phyloP scores from a whole-genome alignment of 2,888 invertebrate species.

The Chymomyza caudatula region DNA sequence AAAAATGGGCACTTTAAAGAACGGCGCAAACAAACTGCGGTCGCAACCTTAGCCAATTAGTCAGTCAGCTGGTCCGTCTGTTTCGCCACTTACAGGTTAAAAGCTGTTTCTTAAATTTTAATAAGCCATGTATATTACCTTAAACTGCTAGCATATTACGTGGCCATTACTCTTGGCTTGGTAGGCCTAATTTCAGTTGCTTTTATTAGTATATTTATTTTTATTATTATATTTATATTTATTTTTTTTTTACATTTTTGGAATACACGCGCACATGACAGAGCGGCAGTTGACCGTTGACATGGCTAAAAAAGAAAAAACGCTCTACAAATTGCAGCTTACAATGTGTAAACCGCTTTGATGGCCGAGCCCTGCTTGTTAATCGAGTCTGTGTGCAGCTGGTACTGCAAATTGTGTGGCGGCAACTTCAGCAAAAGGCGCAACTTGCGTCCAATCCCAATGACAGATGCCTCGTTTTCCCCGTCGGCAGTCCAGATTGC shows the following conservation, averaged over 20 bases:
- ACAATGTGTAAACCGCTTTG: constrained; percentile 79
- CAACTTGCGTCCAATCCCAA: constrained; percentile 92
- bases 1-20: constrained; percentile 11
- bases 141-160: background rate
- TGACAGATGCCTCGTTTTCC: constrained; percentile 84
- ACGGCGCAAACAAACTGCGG: background rate
- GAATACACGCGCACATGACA: constrained; percentile 41
- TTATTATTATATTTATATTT: background rate
- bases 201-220: constrained; percentile 2
- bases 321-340: constrained; percentile 23
- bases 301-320: constrained; percentile 11
- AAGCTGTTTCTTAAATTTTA: too few species aligned
- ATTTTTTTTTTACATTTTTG: constrained; percentile 47
- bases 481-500: constrained; percentile 93
- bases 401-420: constrained; percentile 82
- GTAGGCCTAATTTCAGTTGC: background rate
- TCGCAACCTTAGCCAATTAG: background rate
- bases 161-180: background rate
- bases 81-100: too few species aligned
- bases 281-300: constrained; percentile 10
- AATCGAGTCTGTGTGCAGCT: constrained; percentile 90
- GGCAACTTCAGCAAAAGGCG: constrained; percentile 87
- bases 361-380: constrained; percentile 88
- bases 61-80: background rate
- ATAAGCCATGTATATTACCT: background rate